Percentiles rank a stretch among this genome's conserved stretches.
Evolutionary conservation across 2,888 invertebrate genomes (phyloP).

Genomic region (Antitype chi): DNA sequence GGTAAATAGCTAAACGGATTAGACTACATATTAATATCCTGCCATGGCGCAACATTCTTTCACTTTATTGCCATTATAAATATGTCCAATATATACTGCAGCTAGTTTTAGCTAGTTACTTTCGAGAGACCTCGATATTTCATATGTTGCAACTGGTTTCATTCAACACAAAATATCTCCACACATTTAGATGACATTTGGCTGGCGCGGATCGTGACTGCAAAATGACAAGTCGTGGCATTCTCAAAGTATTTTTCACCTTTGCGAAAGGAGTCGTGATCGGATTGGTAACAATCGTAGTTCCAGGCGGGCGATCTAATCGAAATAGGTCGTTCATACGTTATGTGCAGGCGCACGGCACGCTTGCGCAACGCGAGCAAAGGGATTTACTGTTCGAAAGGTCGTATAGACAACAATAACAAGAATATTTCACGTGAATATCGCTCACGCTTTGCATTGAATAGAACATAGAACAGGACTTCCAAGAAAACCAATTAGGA

Average conservation of each 20-base stretch:
- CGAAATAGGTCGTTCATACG: constrained; percentile 81
- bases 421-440: constrained; percentile 62
- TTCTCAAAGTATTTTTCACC: constrained; percentile 89
- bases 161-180: constrained; percentile 67
- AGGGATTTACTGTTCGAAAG: constrained; percentile 66
- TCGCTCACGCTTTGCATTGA: constrained; percentile 66
- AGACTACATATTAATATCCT: constrained; percentile 50
- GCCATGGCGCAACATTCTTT: constrained; percentile 62
- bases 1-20: constrained; percentile 49
- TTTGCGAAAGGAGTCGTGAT: constrained; percentile 89
- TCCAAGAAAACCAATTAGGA: constrained; percentile 50
- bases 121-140: constrained; percentile 66
- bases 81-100: constrained; percentile 45
- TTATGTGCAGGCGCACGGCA: constrained; percentile 69
- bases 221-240: constrained; percentile 89
- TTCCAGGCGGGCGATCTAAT: constrained; percentile 81
- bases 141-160: constrained; percentile 63
- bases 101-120: constrained; percentile 40
- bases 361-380: constrained; percentile 74
- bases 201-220: constrained; percentile 83
- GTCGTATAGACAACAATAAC: constrained; percentile 65
- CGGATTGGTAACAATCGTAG: constrained; percentile 85
- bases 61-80: constrained; percentile 61
- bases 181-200: constrained; percentile 85
- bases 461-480: constrained; percentile 53